Evolutionary conservation across 2,113 vertebrate genomes (phyloP), one percentile per base, ranked within the genome.

Genomic region (Takifugu flavidus): DNA sequence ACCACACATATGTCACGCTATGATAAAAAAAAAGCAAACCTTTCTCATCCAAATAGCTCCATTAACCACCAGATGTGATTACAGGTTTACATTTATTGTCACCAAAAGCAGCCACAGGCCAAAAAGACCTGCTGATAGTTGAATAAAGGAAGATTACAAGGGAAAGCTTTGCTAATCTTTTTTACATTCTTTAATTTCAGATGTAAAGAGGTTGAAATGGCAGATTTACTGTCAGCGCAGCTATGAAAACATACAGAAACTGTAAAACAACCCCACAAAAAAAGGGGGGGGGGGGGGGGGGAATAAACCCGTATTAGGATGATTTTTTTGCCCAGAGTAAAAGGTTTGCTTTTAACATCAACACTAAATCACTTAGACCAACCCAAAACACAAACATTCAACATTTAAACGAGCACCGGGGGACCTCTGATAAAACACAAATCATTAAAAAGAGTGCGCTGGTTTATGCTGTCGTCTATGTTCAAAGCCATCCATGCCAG

Each of bases 1-100:
- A 58, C 6, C 45, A 13, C 47, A 27, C 63, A 3, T 34, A 46
- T 6, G 39, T 31, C 45, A 51, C 34, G 53, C 61, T 34, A 45
- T 20, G 74, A 82, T 85, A 77, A 65, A 80, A 77, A 77, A 65
- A 75, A 87, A 60, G 78, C 82, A 89, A 90, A 86, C 66, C 69
- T 67, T 25, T 0, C 1, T 67, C 53, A 86, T 90, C 88, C 88
- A 90, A 88, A 89, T 85, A 83, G 86, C 67, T 77, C 31, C 72
- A 84, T 81, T 78, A 87, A 80, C 86, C 75, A 82, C 57, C 42
- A 15, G 25, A n/a, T 39, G 6, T 46, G 80, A 81, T 82, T 78
- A 86, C 84, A 20, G 20, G 20, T 85, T 72, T 47, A 6, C 51
- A 64, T 57, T 42, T 55, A 62, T 63, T 85, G 62, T 70, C 68